Evolutionary conservation across 2,797 vertebrate genomes (phyloP), one percentile per base, ranked within the genome.

Genomic region (Sebastes matsubarae): DNA sequence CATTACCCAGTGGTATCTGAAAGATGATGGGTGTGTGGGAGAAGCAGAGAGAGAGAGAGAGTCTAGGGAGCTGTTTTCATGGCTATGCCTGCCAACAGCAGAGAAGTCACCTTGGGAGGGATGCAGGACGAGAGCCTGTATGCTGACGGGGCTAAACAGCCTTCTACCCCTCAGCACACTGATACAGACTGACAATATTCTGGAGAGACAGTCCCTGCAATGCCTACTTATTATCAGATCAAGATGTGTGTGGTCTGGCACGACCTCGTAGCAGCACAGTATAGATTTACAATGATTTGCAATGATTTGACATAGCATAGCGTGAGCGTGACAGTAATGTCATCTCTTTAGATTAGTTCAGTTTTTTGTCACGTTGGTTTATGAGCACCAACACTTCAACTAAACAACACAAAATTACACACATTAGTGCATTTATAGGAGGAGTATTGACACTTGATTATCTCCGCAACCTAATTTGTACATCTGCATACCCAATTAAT

Each of bases 41-140:
- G 86, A 68, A 66, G 76, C 65, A 77, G 68, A 24, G 52, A 64
- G 68, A 59, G 63, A 27, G 64, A 29, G 54, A 66, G 75, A 52
- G 77, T 78, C 67, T 25, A 25, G 63, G 76, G 67, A 88, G 79
- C 54, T 79, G 79, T 75, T 86, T 80, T 84, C 69, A 60, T 55
- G 52, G 79, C 84, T 91, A 69, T 88, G 89, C 89, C 90, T 92
- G 89, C 89, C 91, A 91, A 86, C 90, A 94, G 90, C 87, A 90
- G 77, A 86, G 82, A 79, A 91, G 92, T 94, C 90, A 94, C 92
- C 93, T 94, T 95, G 94, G 90, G 85, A 88, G 66, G 38, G 80
- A 93, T 65, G 55, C 80, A 75, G 88, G 86, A 85, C 83, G 52
- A 73, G 72, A 76, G 88, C 85, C 52, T 60, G 75, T 27, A 1